Evolutionary conservation across 1,140 invertebrate species (phyloP).

Genomic region (Oscheius sp.): DNA sequence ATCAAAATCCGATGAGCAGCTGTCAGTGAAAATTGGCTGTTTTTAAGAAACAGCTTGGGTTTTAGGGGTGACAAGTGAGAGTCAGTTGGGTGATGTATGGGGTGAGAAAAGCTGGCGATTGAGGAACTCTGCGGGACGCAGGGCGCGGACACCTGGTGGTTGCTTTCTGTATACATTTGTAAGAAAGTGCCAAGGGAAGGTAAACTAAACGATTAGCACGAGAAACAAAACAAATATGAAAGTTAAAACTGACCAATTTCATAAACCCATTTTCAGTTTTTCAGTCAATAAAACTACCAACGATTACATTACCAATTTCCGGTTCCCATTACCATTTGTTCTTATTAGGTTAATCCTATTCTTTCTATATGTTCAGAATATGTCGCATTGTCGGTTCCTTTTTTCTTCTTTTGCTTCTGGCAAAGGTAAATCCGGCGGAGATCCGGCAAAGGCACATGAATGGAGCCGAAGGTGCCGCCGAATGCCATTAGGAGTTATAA

Average conservation of each 20-base stretch:
- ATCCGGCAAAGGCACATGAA: neutral
- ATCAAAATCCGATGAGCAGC: no score
- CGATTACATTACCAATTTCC: no score
- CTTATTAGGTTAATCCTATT: no score
- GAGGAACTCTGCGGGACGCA: neutral
- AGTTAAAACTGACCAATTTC: no score
- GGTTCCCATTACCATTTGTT: no score
- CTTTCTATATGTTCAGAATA: no score
- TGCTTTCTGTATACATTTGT: no score
- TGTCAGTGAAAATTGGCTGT: no score
- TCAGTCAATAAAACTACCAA: no score
- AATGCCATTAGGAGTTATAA: neutral
- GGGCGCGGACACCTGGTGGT: neutral
- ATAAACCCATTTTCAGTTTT: no score
- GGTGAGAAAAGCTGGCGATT: neutral
- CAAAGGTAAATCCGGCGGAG: neutral
- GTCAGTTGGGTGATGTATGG: neutral
- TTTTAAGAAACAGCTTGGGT: no score
- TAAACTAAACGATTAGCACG: neutral
- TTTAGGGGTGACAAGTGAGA: neutral
- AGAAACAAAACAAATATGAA: neutral
- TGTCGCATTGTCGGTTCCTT: neutral
- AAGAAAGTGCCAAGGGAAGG: neutral
- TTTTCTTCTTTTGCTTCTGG: neutral
- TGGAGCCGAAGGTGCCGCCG: neutral